These are phyloP conservation scores for Proterorhinus semilunaris DNA, from an alignment of 2,113 vertebrate genomes.

Conservation along the genomic window DNA sequence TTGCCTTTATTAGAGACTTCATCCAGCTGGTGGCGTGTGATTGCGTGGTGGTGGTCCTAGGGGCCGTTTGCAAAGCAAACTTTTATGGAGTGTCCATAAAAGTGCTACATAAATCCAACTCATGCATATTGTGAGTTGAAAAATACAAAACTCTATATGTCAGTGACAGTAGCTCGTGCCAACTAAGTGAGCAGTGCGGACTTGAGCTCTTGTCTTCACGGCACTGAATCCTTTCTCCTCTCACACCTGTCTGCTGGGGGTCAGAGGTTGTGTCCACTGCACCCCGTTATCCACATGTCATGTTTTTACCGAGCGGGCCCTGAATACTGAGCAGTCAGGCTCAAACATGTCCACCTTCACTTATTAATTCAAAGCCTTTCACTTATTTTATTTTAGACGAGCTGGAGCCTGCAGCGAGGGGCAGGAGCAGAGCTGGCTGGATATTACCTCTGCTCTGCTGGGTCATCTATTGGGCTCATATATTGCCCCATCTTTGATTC, in stretches of 20 bases:
- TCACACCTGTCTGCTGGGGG: constrained; percentile 45
- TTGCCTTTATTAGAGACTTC: too few relatives aligned
- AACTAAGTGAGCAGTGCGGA: constrained; percentile 19
- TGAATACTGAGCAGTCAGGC: constrained; percentile 38
- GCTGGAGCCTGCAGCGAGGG: constrained; percentile 17
- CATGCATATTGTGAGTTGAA: background rate
- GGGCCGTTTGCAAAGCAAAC: too few relatives aligned
- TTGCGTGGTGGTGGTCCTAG: too few relatives aligned
- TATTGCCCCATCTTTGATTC: constrained; percentile 8
- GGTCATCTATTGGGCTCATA: constrained; percentile 14
- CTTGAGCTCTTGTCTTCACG: constrained; percentile 41
- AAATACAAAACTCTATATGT: constrained; percentile 3
- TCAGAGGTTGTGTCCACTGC: constrained; percentile 41
- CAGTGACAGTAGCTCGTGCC: constrained; percentile 3
- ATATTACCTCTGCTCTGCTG: constrained; percentile 38
- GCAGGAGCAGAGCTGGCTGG: constrained; percentile 27
- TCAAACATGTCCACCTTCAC: constrained; percentile 38
- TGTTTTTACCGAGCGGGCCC: constrained; percentile 27
- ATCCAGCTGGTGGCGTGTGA: too few relatives aligned
- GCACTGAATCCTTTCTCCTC: constrained; percentile 43
- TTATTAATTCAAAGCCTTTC: constrained; percentile 52
- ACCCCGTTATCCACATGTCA: constrained; percentile 46
- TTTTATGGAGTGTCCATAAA: too few relatives aligned
- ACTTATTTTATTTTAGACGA: constrained; percentile 42
- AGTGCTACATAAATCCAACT: too few relatives aligned